These are phyloP conservation scores for Leptinotarsa tumamoca DNA, from an alignment of 2,888 invertebrate species.

Conservation along the genomic window DNA sequence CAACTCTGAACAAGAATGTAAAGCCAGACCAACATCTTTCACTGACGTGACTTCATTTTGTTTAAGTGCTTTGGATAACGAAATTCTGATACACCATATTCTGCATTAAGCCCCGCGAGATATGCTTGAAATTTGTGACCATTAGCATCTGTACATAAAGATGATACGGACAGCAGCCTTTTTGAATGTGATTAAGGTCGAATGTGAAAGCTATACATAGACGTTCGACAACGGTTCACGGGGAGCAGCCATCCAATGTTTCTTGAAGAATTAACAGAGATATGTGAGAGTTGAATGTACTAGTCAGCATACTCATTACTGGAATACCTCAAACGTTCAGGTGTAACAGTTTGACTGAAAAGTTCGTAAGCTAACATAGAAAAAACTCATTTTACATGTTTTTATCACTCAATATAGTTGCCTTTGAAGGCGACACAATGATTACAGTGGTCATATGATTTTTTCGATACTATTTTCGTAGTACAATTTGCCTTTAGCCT, in stretches of 20 bases:
- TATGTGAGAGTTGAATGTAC: background rate
- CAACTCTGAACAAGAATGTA: background rate
- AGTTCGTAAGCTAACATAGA: too few species aligned
- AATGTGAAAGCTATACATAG: conserved; percentile 25
- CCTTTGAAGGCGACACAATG: too few species aligned
- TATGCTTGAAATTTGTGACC: conserved; percentile 28
- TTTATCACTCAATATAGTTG: too few species aligned
- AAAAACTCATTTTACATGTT: too few species aligned
- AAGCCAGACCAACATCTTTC: background rate
- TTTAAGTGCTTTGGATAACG: conserved; percentile 14
- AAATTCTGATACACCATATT: conserved; percentile 19
- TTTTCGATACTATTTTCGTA: too few species aligned
- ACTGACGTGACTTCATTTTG: background rate
- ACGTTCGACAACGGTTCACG: conserved; percentile 6
- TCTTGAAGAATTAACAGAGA: background rate
- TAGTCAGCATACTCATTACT: background rate
- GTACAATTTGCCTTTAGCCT: too few species aligned
- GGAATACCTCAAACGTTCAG: too few species aligned
- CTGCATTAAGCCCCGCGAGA: conserved; percentile 15
- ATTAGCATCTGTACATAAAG: conserved; percentile 42
- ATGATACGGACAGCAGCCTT: conserved; percentile 32
- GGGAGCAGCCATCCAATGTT: background rate
- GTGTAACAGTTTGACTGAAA: too few species aligned
- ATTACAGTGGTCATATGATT: too few species aligned
- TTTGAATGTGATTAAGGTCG: conserved; percentile 30